Evolutionary conservation across 2,113 vertebrate genomes (phyloP).

Genomic region (Sprattus sprattus): DNA sequence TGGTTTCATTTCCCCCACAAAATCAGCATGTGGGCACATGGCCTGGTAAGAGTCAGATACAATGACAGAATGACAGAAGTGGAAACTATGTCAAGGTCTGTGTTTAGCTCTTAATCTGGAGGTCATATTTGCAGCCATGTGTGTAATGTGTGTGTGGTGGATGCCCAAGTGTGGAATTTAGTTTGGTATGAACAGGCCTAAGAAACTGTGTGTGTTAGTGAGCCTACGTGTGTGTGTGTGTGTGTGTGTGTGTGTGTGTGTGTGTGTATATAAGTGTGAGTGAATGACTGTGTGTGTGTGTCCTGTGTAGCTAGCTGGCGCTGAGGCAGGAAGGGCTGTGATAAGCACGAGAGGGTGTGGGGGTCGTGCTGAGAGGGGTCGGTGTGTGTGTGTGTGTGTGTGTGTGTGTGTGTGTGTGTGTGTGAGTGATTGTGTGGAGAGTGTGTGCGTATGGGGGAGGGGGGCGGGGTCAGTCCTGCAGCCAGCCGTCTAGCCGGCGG

Average conservation of each 20-base stretch:
- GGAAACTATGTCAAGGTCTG: neutral
- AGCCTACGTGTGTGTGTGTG: too few relatives aligned
- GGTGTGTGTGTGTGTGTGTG: slow-evolving; percentile 25
- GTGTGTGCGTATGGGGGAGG: slow-evolving; percentile 9
- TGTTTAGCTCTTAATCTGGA: neutral
- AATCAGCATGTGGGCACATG: neutral
- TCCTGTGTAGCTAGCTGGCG: neutral
- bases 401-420: slow-evolving; percentile 24
- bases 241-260: too few relatives aligned
- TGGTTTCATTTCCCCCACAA: neutral
- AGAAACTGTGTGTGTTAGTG: too few relatives aligned
- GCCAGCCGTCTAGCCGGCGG: slow-evolving; percentile 22
- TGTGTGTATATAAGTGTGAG: too few relatives aligned
- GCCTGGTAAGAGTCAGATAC: neutral
- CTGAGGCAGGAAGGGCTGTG: slow-evolving; percentile 28
- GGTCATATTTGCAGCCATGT: neutral
- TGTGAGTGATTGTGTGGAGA: neutral
- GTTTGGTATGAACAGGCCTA: too few relatives aligned
- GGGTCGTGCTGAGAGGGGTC: neutral
- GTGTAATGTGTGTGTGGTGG: neutral
- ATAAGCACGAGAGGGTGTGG: slow-evolving; percentile 20
- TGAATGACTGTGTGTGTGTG: neutral
- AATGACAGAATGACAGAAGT: neutral
- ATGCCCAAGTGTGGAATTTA: too few relatives aligned
- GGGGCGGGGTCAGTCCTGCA: neutral